Evolutionary conservation across 1,140 invertebrate species (phyloP), one percentile per base, ranked within the genome.

Genomic region (Sesamia nonagrioides): DNA sequence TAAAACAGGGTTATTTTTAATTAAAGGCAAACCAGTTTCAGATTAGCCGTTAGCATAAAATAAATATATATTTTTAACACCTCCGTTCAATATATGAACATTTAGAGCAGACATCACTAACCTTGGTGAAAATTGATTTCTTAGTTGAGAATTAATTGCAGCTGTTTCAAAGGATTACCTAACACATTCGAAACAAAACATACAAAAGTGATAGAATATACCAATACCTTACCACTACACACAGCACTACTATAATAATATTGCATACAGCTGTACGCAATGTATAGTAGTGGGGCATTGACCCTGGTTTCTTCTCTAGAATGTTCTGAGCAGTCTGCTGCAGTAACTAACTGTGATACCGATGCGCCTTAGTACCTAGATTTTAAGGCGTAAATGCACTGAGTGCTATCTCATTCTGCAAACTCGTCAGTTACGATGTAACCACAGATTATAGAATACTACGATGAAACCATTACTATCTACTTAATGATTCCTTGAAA

Each of bases 261-360:
- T n/a, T n/a, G n/a, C n/a, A n/a, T n/a, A n/a, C n/a, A 40, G 45
- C 27, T 5, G 42, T 13, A 48, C 27, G 66, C 42, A 50, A 69
- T 56, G 50, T 61, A 42, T 33, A 9, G 60, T 40, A 40, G 60
- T 42, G 69, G 69, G 69, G 69, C 69, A 56, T 37, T 54, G 69
- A 74, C 71, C 71, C 71, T 74, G 71, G 18, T 42, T 56, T 42
- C 54, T 18, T 45, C 13, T 74, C 71, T 74, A 60, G 71, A 74
- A 60, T 45, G 37, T 58, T 74, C 54, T 21, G 17, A 13, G 11
- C 18, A 60, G 52, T 40, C 40, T 54, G 68, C 68, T 21, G 18
- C 17, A 6, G 9, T 7, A 27, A 27, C 27, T 27, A 27, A 27
- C 27, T 1, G 27, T 27, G 3, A 27, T 27, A 27, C 27, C 27